Evolutionary conservation across 2,113 vertebrate genomes (phyloP).

Genomic region (Macquaria ambigua): DNA sequence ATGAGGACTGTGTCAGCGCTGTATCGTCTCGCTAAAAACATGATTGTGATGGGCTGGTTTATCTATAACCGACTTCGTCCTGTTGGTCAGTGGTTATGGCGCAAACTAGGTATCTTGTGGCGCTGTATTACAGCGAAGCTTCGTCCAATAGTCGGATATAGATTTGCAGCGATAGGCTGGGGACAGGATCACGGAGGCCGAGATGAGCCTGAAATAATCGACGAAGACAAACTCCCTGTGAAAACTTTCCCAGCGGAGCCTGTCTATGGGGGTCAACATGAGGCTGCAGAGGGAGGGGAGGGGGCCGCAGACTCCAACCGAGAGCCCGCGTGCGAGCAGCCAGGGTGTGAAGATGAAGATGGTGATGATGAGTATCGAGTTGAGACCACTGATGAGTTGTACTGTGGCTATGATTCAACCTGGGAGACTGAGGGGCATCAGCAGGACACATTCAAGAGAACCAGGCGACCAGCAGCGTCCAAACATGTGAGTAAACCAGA

Average conservation of each 20-base stretch:
- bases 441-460: rapidly evolving
- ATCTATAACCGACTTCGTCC: rapidly evolving
- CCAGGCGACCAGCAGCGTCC: rapidly evolving
- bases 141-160: rapidly evolving
- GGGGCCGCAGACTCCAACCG: rapidly evolving
- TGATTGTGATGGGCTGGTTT: rapidly evolving
- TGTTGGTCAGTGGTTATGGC: rapidly evolving
- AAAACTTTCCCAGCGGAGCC: no score
- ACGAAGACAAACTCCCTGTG: no score
- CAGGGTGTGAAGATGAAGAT: rapidly evolving
- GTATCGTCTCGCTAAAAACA: neutral
- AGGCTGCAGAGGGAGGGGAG: neutral
- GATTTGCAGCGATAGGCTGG: rapidly evolving
- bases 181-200: rapidly evolving
- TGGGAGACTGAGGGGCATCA: slow-evolving; percentile 52
- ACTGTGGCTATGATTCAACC: slow-evolving; percentile 76
- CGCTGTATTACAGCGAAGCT: rapidly evolving
- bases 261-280: neutral
- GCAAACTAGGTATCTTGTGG: rapidly evolving
- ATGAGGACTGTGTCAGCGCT: rapidly evolving
- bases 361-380: slow-evolving; percentile 10
- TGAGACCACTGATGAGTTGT: slow-evolving; percentile 29
- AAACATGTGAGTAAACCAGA: neutral
- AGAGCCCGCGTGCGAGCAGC: no score
- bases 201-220: rapidly evolving